Percentiles rank a stretch among this genome's conserved stretches.
Conservation (phyloP, 2,113 vertebrate genomes). For the Corythoichthys haematopterus region DNA sequence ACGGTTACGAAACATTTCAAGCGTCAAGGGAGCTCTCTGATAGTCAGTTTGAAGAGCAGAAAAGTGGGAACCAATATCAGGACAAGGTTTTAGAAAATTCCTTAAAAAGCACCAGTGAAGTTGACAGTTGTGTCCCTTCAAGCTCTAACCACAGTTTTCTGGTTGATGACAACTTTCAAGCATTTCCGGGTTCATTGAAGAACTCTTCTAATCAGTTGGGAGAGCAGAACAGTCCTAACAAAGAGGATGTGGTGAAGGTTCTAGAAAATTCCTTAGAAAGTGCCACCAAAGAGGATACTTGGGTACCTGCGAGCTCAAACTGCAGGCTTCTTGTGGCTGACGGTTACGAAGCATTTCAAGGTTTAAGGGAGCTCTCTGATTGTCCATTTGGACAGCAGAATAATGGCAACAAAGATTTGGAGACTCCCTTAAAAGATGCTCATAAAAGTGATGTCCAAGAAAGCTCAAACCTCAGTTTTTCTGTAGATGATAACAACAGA, state of each 20-base stretch:
- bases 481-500: not conserved
- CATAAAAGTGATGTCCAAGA: not conserved
- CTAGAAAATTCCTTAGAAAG: too few species aligned
- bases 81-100: slow-evolving; percentile 3
- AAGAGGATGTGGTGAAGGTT: too few species aligned
- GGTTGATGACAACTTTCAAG: not conserved
- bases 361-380: too few species aligned
- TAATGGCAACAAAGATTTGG: not conserved
- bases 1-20: too few species aligned
- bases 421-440: not conserved
- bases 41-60: not conserved
- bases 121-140: not conserved
- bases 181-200: not conserved
- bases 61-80: not conserved
- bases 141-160: not conserved
- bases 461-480: not conserved
- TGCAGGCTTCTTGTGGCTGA: too few species aligned
- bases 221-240: too few species aligned
- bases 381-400: too few species aligned
- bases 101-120: not conserved
- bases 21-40: not conserved
- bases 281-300: too few species aligned
- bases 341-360: too few species aligned
- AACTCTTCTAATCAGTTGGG: not conserved
- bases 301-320: too few species aligned